Evolutionary conservation across 2,113 vertebrate genomes (phyloP).

Genomic region (Platysteira castanea): DNA sequence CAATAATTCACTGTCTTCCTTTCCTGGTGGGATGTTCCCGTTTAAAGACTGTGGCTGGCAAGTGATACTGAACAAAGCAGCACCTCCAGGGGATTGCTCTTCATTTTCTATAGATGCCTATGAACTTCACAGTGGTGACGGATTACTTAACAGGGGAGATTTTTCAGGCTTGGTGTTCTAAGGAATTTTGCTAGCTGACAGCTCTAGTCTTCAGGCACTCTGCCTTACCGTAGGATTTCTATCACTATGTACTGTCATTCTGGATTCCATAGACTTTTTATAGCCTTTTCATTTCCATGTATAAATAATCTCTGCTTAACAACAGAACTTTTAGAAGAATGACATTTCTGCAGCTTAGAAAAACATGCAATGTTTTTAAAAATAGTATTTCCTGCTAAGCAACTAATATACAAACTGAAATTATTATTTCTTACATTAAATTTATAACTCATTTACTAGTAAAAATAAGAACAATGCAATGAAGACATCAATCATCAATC

Average conservation of each 20-base stretch:
- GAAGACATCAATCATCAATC: not conserved
- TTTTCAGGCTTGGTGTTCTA: not conserved
- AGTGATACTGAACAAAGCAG: not conserved
- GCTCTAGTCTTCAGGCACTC: not conserved
- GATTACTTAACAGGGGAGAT: not conserved
- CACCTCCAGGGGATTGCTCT: not conserved
- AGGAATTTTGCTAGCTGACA: not conserved
- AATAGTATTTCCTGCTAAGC: not conserved
- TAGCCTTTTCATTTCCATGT: not conserved
- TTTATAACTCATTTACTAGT: not conserved
- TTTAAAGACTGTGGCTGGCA: not conserved
- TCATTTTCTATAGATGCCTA: not conserved
- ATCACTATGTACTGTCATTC: not conserved
- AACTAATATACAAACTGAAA: not conserved
- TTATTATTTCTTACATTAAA: not conserved
- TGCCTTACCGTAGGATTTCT: not conserved
- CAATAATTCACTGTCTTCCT: not conserved
- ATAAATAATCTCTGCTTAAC: not conserved
- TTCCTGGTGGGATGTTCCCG: not conserved
- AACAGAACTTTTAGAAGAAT: not conserved
- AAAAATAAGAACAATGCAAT: not conserved
- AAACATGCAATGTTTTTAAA: not conserved
- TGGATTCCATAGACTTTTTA: not conserved
- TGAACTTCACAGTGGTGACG: not conserved
- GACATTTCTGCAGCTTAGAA: not conserved